Evolutionary conservation across 1,140 invertebrate genomes (phyloP).

Genomic region (Drosophila carrolli): DNA sequence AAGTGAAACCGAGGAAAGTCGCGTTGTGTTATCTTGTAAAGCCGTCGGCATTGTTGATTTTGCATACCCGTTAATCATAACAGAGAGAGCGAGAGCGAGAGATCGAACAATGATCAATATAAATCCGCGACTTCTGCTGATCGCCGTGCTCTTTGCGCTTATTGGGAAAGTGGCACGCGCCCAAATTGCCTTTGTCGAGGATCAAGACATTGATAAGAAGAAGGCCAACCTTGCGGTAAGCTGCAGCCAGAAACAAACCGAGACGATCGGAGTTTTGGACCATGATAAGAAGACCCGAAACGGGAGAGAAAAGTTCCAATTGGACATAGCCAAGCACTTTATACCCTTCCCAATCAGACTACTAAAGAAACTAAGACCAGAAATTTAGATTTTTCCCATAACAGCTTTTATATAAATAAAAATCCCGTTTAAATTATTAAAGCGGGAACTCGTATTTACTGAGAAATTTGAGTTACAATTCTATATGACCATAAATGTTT

Average conservation of each 20-base stretch:
- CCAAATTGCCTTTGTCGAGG: slow-evolving; percentile 72
- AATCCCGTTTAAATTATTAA: no score
- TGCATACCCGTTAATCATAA: slow-evolving; percentile 40
- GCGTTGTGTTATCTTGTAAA: slow-evolving; percentile 30
- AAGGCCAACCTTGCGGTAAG: slow-evolving; percentile 76
- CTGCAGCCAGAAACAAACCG: not conserved
- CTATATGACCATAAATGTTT: no score
- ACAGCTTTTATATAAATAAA: no score
- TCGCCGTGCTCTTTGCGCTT: slow-evolving; percentile 32
- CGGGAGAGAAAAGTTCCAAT: not conserved
- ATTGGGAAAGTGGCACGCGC: slow-evolving; percentile 32
- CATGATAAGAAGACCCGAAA: slow-evolving; percentile 49
- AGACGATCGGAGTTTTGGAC: not conserved
- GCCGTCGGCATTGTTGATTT: slow-evolving; percentile 24
- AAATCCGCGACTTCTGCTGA: slow-evolving; percentile 31
- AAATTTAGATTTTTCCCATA: no score
- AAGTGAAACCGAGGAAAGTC: slow-evolving; percentile 15
- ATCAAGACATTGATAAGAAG: slow-evolving; percentile 68
- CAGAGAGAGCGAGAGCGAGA: slow-evolving; percentile 7
- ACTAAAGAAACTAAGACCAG: no score
- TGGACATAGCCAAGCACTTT: not conserved
- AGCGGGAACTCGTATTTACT: no score
- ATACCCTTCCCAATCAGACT: slow-evolving; percentile 12
- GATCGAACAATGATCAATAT: slow-evolving; percentile 43
- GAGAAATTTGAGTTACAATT: no score